Conservation (phyloP, 2,113 vertebrate genomes). For the Pedetes capensis region DNA sequence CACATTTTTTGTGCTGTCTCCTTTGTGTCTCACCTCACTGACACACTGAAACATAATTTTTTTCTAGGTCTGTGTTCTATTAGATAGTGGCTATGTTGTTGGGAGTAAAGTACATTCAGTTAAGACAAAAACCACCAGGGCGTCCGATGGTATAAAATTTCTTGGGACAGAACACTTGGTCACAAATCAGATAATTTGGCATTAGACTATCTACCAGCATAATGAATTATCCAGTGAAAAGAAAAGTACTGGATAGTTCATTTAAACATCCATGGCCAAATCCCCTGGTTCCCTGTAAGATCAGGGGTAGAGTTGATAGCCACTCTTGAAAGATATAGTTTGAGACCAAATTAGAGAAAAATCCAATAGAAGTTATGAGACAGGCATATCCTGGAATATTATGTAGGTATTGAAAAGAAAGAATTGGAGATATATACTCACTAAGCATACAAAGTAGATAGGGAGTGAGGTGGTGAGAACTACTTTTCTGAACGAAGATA, state of each 20-base stretch:
- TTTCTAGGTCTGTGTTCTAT: neutral
- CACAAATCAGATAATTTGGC: neutral
- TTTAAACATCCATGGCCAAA: neutral
- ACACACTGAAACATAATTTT: neutral
- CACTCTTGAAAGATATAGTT: neutral
- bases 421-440: neutral
- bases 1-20: neutral
- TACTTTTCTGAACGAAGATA: neutral
- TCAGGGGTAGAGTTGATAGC: neutral
- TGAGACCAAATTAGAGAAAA: neutral
- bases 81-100: neutral
- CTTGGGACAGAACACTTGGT: neutral
- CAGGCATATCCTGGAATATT: neutral
- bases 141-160: neutral
- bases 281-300: neutral
- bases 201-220: neutral
- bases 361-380: neutral
- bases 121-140: neutral
- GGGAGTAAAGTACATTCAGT: neutral
- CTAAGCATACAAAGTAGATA: accelerated
- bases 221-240: neutral
- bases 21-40: neutral
- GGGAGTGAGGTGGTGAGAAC: neutral
- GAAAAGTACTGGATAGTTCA: too few species aligned
- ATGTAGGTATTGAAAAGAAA: neutral